Evolutionary conservation across 2,888 invertebrate genomes (phyloP).

Genomic region (Chrysotoxum bicinctum): DNA sequence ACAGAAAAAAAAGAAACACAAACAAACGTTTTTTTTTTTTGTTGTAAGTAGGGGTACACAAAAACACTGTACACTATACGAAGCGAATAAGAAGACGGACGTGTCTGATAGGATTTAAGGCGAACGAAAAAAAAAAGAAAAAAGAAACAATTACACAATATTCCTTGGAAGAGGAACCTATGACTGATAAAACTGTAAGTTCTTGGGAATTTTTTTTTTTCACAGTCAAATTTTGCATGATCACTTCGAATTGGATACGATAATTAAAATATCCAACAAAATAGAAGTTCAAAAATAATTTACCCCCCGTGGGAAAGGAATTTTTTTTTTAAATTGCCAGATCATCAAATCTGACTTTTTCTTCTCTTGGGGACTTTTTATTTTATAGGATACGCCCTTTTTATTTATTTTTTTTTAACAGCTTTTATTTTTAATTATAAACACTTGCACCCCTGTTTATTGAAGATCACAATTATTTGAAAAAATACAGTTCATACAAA

Average conservation of each 20-base stretch:
- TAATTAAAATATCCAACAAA: slow-evolving; percentile 5
- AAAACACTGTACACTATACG: slow-evolving; percentile 20
- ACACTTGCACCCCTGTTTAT: slow-evolving; percentile 1
- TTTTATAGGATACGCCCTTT: slow-evolving; percentile 68
- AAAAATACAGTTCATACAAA: slow-evolving; percentile 8
- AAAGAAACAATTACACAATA: slow-evolving; percentile 68
- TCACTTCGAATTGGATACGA: slow-evolving; percentile 27
- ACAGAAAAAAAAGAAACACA: slow-evolving; percentile 49
- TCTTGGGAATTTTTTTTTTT: slow-evolving; percentile 43
- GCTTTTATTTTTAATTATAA: neutral
- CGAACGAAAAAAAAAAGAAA: slow-evolving; percentile 47
- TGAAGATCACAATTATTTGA: slow-evolving; percentile 5
- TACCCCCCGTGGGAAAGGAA: slow-evolving; percentile 24
- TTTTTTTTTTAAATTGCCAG: slow-evolving; percentile 53
- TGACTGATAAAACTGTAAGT: slow-evolving; percentile 51
- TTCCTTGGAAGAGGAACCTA: slow-evolving; percentile 62
- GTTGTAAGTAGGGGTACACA: slow-evolving; percentile 28
- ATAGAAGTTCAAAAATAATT: slow-evolving; percentile 2
- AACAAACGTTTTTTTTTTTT: slow-evolving; percentile 36
- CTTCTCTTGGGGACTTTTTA: slow-evolving; percentile 28
- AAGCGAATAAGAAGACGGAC: slow-evolving; percentile 22
- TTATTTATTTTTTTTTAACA: neutral
- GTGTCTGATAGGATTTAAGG: slow-evolving; percentile 67
- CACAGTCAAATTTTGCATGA: slow-evolving; percentile 13
- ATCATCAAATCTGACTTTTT: slow-evolving; percentile 62